Base-by-base conservation (phyloP, 2,888 invertebrate species). In the Nematopogon swammerdamellus region DNA sequence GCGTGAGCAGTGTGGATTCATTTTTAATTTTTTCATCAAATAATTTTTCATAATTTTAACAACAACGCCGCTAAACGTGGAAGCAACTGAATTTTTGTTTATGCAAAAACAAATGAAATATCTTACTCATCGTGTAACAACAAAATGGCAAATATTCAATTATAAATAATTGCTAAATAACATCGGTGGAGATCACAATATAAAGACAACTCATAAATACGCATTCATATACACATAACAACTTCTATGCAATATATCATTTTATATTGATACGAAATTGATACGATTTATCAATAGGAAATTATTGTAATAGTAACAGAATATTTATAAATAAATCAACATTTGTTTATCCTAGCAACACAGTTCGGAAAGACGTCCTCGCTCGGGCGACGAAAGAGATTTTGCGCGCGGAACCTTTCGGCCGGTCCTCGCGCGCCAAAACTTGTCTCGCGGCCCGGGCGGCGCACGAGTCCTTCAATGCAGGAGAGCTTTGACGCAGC, bases 161-260 rank as follows among this genome's bases (percentile, higher is more conserved):
- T 14, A 18, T 64, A 68, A 68, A 64, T 72, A 69, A 74, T 72
- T 70, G 74, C 71, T 79, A 75, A 75, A 68, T 72, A 76, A 76
- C 73, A 72, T 79, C 79, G 79, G 79, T 79, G 79, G 79, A 79
- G 79, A 79, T 79, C 79, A 79, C 72, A 76, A 72, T 68, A 72
- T 68, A 72, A n/a, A 67, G 64, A 48, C 68, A 62, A 54, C 59
- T 60, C 58, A 70, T 71, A 77, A 77, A 77, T 76, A 77, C 73
- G 75, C 74, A 77, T 72, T 75, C 73, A 75, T 77, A 74, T 75
- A 79, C 76, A 77, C 71, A 70, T 58, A 65, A 66, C 75, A 73
- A 75, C 69, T 74, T 74, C 76, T 73, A 70, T 72, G 68, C 74
- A 76, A 75, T 75, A 76, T 75, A 75, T 53, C 61, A 63, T 63